phyloP scores from a whole-genome alignment of 2,888 invertebrate species.

The Ormyrus rosae region DNA sequence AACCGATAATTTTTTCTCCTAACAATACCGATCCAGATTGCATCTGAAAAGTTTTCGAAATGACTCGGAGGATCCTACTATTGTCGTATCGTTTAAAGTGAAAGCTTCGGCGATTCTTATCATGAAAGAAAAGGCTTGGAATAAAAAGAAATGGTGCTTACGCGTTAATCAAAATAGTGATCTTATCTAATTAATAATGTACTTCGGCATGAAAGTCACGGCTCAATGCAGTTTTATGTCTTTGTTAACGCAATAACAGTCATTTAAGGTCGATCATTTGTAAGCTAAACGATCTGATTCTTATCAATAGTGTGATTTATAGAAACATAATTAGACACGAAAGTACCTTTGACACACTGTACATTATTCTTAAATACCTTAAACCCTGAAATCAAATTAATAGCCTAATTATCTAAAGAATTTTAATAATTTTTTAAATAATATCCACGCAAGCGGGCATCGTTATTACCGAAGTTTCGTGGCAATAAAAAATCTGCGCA shows the following conservation, averaged over 20 bases:
- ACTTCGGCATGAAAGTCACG: too few relatives aligned
- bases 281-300: neutral
- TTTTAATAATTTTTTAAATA: too few relatives aligned
- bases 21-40: constrained; percentile 11
- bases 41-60: neutral
- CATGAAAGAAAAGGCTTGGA: neutral
- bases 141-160: constrained; percentile 1
- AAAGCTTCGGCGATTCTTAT: constrained; percentile 17
- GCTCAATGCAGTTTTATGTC: neutral
- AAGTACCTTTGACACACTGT: too few relatives aligned
- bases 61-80: constrained; percentile 11
- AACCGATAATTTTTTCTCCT: constrained; percentile 5
- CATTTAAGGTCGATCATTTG: neutral
- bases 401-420: too few relatives aligned
- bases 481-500: too few relatives aligned
- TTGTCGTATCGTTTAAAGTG: constrained; percentile 40
- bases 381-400: too few relatives aligned
- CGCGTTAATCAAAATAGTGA: constrained; percentile 17
- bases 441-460: too few relatives aligned
- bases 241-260: constrained; percentile 8
- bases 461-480: too few relatives aligned
- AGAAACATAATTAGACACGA: neutral
- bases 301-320: constrained; percentile 6
- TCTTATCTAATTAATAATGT: neutral
- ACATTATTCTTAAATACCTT: too few relatives aligned